phyloP scores from a whole-genome alignment of 1,140 invertebrate species.

The Drosophila elegans region DNA sequence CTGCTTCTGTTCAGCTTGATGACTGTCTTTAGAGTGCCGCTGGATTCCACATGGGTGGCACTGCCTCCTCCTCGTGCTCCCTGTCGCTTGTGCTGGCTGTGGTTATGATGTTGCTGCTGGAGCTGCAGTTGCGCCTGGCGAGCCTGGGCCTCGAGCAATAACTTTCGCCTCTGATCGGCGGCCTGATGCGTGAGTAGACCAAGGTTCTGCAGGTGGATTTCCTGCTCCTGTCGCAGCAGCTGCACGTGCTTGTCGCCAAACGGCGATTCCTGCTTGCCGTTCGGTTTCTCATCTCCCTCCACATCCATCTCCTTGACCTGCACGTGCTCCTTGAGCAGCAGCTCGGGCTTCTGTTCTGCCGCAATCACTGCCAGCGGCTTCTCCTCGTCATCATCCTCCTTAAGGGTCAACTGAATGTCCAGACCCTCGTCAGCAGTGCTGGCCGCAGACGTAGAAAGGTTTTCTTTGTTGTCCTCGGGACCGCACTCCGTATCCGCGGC shows the following conservation, averaged over 20 bases:
- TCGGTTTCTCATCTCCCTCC: slow-evolving; percentile 37
- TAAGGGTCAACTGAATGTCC: slow-evolving; percentile 32
- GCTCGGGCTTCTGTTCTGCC: slow-evolving; percentile 35
- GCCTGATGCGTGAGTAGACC: slow-evolving; percentile 88
- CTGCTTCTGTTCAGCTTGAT: slow-evolving; percentile 89
- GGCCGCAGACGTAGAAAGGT: slow-evolving; percentile 45
- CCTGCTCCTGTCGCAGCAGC: slow-evolving; percentile 86
- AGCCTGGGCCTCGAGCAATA: slow-evolving; percentile 84
- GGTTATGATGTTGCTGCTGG: slow-evolving; percentile 84
- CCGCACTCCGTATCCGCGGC: slow-evolving; percentile 4
- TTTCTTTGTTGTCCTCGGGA: slow-evolving; percentile 77
- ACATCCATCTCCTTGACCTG: slow-evolving; percentile 8
- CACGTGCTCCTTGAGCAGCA: slow-evolving; percentile 3
- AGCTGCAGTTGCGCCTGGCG: slow-evolving; percentile 57
- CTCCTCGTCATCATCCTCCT: slow-evolving; percentile 51
- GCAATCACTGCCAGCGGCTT: slow-evolving; percentile 42
- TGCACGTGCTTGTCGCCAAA: slow-evolving; percentile 57
- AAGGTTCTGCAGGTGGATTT: slow-evolving; percentile 88
- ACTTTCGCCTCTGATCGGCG: slow-evolving; percentile 85
- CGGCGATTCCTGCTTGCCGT: slow-evolving; percentile 18
- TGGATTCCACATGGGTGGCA: slow-evolving; percentile 85
- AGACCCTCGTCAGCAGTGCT: slow-evolving; percentile 19
- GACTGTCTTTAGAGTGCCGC: slow-evolving; percentile 91
- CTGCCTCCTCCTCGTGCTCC: slow-evolving; percentile 80
- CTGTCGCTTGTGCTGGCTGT: slow-evolving; percentile 80